Evolutionary conservation across 1,140 invertebrate genomes (phyloP).

Genomic region (Camponotus vicinus): DNA sequence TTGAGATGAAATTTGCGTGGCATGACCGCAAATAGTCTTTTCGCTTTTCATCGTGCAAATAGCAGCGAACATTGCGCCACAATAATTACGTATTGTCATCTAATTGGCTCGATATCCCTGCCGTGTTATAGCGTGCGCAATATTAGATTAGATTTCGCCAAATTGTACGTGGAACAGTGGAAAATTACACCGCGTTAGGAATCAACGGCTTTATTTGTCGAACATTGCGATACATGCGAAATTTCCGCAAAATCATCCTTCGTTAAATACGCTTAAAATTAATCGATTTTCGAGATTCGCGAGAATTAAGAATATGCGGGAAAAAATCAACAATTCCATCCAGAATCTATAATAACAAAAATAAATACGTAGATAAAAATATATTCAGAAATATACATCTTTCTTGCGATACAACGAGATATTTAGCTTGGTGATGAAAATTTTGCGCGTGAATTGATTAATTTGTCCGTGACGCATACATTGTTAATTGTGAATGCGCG

Average conservation of each 20-base stretch:
- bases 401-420: background rate
- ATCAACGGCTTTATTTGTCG: conserved; percentile 35
- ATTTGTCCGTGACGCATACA: background rate
- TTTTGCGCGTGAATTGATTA: background rate
- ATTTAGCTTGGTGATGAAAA: background rate
- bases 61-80: conserved; percentile 51
- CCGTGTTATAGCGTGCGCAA: conserved; percentile 39
- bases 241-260: conserved; percentile 21
- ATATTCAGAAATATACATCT: background rate
- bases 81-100: conserved; percentile 63
- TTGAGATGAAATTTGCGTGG: conserved; percentile 31
- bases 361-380: background rate
- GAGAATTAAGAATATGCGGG: background rate
- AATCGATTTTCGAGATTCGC: background rate
- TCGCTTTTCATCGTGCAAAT: conserved; percentile 49
- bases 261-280: conserved; percentile 32
- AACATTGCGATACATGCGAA: background rate
- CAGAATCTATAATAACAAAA: background rate
- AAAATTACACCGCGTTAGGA: conserved; percentile 52
- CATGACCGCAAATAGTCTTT: conserved; percentile 47
- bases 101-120: conserved; percentile 59
- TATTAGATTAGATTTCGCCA: conserved; percentile 61
- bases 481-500: background rate
- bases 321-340: background rate
- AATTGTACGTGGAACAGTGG: conserved; percentile 52